Base-by-base conservation (phyloP, 2,797 vertebrate genomes). In the Morus bassanus region DNA sequence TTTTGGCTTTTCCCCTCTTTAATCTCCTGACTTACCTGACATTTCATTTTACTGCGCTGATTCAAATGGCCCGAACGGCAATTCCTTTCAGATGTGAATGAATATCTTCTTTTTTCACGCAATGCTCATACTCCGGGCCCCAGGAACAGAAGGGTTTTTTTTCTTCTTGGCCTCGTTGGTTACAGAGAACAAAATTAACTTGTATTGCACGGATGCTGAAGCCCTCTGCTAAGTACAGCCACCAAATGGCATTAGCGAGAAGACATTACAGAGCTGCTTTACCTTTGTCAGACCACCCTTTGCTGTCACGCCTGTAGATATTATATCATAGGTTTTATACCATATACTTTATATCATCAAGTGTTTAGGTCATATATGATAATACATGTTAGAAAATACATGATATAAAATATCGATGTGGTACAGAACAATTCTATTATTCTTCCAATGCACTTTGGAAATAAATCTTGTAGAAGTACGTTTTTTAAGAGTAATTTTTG, bases 221-320 rank as follows among this genome's bases (percentile, higher is more conserved):
- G 21, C 6, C 33, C 50, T 10, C 5, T 12, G 8, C 46, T 19
- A 8, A 30, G 33, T 6, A 3, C 48, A 23, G 35, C 46, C 76
- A 27, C 63, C 19, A 37, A 28, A 13, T 7, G 56, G 67, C 50
- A 39, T 28, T 9, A 37, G 63, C 1, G 28, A 57, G 90, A 70
- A 74, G 60, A 57, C 76, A 88, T 69, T 4, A 18, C 9, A 27
- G 54, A 45, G 59, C 59, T 48, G n/a, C 31, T 33, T 77, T 41
- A 33, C 61, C 54, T 60, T 41, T 1, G 0, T 11, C 50, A 85
- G 78, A 18, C 27, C 13, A 23, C 10, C 8, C 14, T n/a, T 72
- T 1, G 4, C 22, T 60, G 19, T 78, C 17, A 1, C 18, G 75
- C 22, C 61, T 1, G 1, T 4, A 18, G 25, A 1, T 46, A 4